A percentile compares a stretch with the other conserved stretches of the same genome.
phyloP scores from a whole-genome alignment of 2,797 vertebrate species.

The Botia kubotai region DNA sequence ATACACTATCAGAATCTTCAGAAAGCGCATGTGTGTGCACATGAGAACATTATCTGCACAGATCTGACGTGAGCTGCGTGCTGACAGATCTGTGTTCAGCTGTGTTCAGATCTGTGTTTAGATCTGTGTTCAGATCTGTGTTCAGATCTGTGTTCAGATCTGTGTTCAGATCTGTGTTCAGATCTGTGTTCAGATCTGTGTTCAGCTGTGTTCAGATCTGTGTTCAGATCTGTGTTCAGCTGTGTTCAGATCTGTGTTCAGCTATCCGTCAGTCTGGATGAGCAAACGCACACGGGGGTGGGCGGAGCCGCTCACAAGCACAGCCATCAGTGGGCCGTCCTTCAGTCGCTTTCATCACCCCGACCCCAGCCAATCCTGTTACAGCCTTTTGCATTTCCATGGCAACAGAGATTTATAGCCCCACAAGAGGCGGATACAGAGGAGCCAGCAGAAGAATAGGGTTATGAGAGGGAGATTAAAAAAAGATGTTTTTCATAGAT shows the following conservation, averaged over 20 bases:
- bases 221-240: no score
- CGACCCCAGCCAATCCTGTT: constrained; percentile 71
- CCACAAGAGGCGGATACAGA: constrained; percentile 74
- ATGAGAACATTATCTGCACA: no score
- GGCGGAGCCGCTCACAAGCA: constrained; percentile 4
- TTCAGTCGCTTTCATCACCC: constrained; percentile 76
- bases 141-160: no score
- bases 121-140: no score
- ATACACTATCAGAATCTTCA: no score
- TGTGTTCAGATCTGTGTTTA: not conserved
- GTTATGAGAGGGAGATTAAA: constrained; percentile 51
- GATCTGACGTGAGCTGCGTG: not conserved
- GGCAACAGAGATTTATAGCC: constrained; percentile 84
- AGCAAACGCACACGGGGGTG: constrained; percentile 30
- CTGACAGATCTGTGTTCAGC: constrained; percentile 22
- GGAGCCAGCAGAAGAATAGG: constrained; percentile 54
- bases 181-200: no score
- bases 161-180: no score
- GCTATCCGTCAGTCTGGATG: constrained; percentile 37
- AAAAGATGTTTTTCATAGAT: constrained; percentile 34
- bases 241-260: constrained; percentile 14
- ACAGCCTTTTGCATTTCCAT: constrained; percentile 86
- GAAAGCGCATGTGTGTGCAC: no score
- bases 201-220: no score
- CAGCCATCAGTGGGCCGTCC: constrained; percentile 72